Percentiles rank a stretch among this genome's conserved stretches.
Evolutionary conservation across 2,113 vertebrate species (phyloP).

Genomic region (Isurus oxyrinchus): DNA sequence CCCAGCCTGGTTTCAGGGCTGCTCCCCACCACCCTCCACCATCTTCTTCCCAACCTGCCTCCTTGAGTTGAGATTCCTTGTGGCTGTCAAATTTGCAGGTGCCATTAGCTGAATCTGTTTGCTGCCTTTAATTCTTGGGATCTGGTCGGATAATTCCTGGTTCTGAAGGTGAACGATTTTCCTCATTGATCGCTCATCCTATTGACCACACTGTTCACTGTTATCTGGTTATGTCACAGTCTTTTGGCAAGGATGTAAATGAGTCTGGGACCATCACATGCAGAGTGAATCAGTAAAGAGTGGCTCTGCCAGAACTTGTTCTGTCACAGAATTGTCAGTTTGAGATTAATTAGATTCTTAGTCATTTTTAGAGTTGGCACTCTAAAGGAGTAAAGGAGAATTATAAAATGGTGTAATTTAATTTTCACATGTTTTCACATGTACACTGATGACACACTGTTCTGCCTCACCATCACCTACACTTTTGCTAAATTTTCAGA

Average conservation of each 20-base stretch:
- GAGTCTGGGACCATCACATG: not conserved
- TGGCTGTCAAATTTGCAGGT: no score
- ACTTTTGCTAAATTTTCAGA: no score
- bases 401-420: not conserved
- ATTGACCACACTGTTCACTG: not conserved
- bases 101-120: no score
- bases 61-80: no score
- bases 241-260: not conserved
- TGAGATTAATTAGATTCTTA: not conserved
- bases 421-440: no score
- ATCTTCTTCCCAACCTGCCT: no score
- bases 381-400: not conserved
- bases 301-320: not conserved
- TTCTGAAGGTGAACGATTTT: not conserved
- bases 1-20: no score
- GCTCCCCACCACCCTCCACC: no score
- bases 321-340: not conserved
- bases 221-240: not conserved
- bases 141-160: not conserved
- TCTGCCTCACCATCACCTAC: no score
- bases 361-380: not conserved
- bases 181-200: not conserved
- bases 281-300: not conserved
- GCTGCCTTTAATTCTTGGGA: not conserved
- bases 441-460: no score